Evolutionary conservation across 2,113 vertebrate genomes (phyloP).

Genomic region (Neolamprologus cancellatus): DNA sequence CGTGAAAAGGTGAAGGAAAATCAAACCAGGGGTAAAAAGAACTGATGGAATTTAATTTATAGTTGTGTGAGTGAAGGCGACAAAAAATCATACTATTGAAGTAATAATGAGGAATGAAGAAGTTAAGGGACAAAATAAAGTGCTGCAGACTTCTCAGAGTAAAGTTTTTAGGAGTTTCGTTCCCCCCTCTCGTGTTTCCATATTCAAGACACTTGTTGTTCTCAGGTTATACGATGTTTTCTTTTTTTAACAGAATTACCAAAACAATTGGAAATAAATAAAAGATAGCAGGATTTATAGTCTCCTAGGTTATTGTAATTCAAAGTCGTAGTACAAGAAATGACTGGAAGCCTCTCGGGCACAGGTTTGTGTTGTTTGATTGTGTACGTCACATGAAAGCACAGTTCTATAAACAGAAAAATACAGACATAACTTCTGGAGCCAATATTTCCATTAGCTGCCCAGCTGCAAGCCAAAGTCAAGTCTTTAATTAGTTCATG

Average conservation of each 20-base stretch:
- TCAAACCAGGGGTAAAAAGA: not conserved
- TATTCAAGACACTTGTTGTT: not conserved
- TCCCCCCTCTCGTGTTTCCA: not conserved
- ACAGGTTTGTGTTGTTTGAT: not conserved
- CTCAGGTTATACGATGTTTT: not conserved
- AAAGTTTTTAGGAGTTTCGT: not conserved
- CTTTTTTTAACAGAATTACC: not conserved
- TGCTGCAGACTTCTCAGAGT: not conserved
- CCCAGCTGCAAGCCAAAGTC: not conserved
- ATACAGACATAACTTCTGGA: not conserved
- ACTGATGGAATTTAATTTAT: not conserved
- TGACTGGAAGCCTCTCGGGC: not conserved
- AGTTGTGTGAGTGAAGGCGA: not conserved
- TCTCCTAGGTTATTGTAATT: not conserved
- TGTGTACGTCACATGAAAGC: not conserved
- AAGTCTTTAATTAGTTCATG: not conserved
- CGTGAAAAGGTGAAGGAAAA: not conserved
- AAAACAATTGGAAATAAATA: not conserved
- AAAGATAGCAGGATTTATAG: not conserved
- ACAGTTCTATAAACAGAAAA: constrained; percentile 25
- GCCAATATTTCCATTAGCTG: constrained; percentile 43
- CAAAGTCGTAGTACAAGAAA: not conserved
- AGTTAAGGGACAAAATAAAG: not conserved
- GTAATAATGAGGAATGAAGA: not conserved
- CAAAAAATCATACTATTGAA: not conserved